Conservation (phyloP, 2,113 vertebrate genomes). For the Neotragus pygmaeus region DNA sequence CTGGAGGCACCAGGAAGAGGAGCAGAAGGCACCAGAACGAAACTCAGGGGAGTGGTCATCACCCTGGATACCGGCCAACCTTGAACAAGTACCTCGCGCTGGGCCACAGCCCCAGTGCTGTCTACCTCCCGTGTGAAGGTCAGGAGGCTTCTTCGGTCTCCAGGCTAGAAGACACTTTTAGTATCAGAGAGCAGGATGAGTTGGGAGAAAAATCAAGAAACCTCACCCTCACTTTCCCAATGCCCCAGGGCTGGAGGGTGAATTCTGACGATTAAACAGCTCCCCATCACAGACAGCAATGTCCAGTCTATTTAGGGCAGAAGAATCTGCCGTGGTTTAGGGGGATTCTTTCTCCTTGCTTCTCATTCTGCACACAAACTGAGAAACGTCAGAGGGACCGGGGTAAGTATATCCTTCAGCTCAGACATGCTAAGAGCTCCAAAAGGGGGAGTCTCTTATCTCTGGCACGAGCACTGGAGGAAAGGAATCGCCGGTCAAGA, state of each 20-base stretch:
- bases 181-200: neutral
- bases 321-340: neutral
- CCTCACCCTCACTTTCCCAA: neutral
- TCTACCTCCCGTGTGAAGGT: neutral
- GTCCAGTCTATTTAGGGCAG: neutral
- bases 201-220: neutral
- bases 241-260: neutral
- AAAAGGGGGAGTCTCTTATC: neutral
- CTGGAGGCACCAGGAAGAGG: neutral
- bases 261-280: neutral
- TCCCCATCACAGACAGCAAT: neutral
- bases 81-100: neutral
- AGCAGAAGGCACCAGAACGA: neutral
- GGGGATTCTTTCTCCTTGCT: neutral
- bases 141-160: neutral
- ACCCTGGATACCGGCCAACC: neutral
- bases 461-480: neutral
- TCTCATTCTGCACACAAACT: neutral
- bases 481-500: neutral
- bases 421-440: neutral
- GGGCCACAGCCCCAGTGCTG: neutral
- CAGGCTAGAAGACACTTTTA: neutral
- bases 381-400: neutral
- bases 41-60: neutral
- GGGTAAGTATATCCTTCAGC: neutral